These are phyloP conservation scores for Pelosia muscerda DNA, from an alignment of 2,888 invertebrate genomes.

Conservation along the genomic window DNA sequence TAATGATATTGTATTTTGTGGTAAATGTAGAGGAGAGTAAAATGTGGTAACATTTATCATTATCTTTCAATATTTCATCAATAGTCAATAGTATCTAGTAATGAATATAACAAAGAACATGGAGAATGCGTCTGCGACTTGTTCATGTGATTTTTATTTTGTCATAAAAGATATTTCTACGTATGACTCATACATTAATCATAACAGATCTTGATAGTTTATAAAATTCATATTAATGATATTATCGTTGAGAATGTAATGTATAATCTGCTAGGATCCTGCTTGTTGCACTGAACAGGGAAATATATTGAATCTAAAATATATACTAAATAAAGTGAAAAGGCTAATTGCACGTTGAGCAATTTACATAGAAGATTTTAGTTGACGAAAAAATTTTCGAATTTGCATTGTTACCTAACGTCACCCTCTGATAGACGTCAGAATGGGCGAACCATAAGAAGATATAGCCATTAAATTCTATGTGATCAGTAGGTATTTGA, in stretches of 20 bases:
- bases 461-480: too few species aligned
- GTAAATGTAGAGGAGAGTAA: not conserved
- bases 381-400: too few species aligned
- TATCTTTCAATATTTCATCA: slow-evolving; percentile 7
- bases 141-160: not conserved
- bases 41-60: not conserved
- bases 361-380: too few species aligned
- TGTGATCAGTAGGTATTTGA: too few species aligned
- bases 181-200: slow-evolving; percentile 1
- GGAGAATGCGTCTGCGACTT: not conserved
- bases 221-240: slow-evolving; percentile 8
- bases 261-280: not conserved
- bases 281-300: not conserved
- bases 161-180: not conserved
- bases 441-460: too few species aligned
- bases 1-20: not conserved
- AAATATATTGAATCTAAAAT: slow-evolving; percentile 1
- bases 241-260: slow-evolving; percentile 2
- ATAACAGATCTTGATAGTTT: slow-evolving; percentile 10
- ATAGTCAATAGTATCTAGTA: not conserved
- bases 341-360: too few species aligned
- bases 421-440: too few species aligned
- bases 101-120: slow-evolving; percentile 7
- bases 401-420: too few species aligned
- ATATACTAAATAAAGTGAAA: too few species aligned